Percentiles rank a stretch among this genome's conserved stretches.
phyloP scores from a whole-genome alignment of 64 coral and sea anemone genomes.

The Dendronephthya gigantea region DNA sequence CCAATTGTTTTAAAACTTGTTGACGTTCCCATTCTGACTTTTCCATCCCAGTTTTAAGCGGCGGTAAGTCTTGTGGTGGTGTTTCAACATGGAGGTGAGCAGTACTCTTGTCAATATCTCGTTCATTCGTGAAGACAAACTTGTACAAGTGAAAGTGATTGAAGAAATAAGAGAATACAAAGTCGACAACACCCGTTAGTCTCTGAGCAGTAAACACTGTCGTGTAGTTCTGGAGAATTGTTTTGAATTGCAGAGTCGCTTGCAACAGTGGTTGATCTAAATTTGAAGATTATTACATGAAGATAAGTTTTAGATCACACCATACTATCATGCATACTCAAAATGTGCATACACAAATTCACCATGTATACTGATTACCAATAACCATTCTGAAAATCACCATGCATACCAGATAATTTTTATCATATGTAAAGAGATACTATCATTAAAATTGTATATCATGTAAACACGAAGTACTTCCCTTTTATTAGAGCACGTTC shows the following conservation, averaged over 20 bases:
- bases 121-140: background rate
- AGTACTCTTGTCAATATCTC: background rate
- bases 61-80: background rate
- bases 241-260: background rate
- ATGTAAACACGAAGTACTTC: too few relatives aligned
- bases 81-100: background rate
- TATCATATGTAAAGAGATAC: too few relatives aligned
- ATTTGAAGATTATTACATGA: background rate
- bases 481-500: too few relatives aligned
- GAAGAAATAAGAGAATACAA: background rate
- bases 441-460: too few relatives aligned
- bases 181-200: background rate
- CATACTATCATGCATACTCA: too few relatives aligned
- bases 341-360: too few relatives aligned
- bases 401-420: too few relatives aligned
- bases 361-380: too few relatives aligned
- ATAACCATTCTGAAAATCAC: too few relatives aligned
- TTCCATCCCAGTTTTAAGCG: background rate
- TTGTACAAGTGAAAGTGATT: constrained; percentile 10
- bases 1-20: background rate
- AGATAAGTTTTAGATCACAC: too few relatives aligned
- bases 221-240: background rate
- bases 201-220: background rate
- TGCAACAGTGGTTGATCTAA: background rate
- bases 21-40: background rate